Percentiles rank a stretch among this genome's conserved stretches.
These are phyloP conservation scores for Hylaea fasciaria DNA, from an alignment of 2,888 invertebrate genomes.

Conservation along the genomic window DNA sequence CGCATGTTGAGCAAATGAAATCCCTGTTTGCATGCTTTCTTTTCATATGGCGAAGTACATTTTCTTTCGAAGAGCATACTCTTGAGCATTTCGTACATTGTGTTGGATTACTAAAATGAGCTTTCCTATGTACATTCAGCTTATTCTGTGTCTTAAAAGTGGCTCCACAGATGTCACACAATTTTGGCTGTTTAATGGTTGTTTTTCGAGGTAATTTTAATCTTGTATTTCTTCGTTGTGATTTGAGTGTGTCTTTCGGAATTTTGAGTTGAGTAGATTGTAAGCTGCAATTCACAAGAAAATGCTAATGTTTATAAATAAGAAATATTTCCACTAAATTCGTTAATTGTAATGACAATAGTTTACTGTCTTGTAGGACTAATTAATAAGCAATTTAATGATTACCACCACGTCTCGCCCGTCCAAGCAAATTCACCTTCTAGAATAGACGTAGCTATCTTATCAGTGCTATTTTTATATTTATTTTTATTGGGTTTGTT, in stretches of 20 bases:
- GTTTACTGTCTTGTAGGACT: no score
- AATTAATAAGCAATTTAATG: neutral
- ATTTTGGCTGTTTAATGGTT: constrained; percentile 46
- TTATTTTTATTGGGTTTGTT: constrained; percentile 35
- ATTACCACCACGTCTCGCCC: constrained; percentile 78
- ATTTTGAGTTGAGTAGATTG: constrained; percentile 44
- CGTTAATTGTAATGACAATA: no score
- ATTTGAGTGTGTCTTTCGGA: constrained; percentile 36
- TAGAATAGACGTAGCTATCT: constrained; percentile 70
- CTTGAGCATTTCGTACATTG: constrained; percentile 70
- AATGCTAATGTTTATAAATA: neutral
- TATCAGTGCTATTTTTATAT: constrained; percentile 53
- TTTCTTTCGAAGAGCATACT: constrained; percentile 59
- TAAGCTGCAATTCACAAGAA: constrained; percentile 53
- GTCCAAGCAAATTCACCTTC: constrained; percentile 75
- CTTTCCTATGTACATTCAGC: constrained; percentile 61
- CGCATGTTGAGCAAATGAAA: constrained; percentile 71
- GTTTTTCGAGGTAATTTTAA: constrained; percentile 19
- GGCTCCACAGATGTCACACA: constrained; percentile 74
- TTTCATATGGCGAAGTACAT: constrained; percentile 68
- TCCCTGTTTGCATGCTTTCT: constrained; percentile 64
- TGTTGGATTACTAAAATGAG: constrained; percentile 59
- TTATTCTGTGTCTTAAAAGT: constrained; percentile 61
- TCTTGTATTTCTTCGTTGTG: constrained; percentile 33
- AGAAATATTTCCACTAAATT: no score